Base-by-base conservation (phyloP, 2,113 vertebrate species). In the Psephotus haematonotus region DNA sequence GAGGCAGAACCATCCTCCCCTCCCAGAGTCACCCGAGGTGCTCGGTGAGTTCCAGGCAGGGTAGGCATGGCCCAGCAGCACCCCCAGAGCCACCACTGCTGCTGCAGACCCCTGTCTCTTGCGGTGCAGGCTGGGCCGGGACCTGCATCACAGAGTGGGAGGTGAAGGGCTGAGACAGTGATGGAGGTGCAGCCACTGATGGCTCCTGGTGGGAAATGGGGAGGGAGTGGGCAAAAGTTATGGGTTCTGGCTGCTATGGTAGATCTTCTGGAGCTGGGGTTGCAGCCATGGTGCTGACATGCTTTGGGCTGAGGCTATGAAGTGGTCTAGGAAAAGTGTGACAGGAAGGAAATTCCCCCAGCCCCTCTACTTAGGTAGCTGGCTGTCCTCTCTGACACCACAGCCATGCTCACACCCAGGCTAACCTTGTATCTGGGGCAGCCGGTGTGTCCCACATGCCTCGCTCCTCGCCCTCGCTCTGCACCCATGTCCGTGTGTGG, bases 401-500 rank as follows among this genome's bases (percentile, higher is more conserved):
- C n/a, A 29, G 18, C 44, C 13, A 5, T 18, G 29, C 37, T 29
- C 20, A 2, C 2, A 9, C 35, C 28, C 72, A 35, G 55, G 63
- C 25, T 47, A 37, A 27, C 67, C 8, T 20, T 5, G 16, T 22
- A 7, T 6, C 11, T 15, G 33, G n/a, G 28, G 62, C 53, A 17
- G 46, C 57, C 1, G 1, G 1, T 1, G 37, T 28, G 68, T 37
- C 23, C 44, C 39, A 8, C 3, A 0, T 2, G 53, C 22, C 39
- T 31, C 2, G 20, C 6, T 67, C 43, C 62, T 1, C 1, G 16
- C 33, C 44, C 50, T 69, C 0, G 0, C 35, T 29, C 63, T 64
- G 46, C 55, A 17, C 31, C 46, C 5, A 0, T 1, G 14, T 17
- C 65, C 3, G 1, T 1, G 29, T 8, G 17, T 17, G 68, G 35